phyloP scores from a whole-genome alignment of 2,888 invertebrate species.

The Leptinotarsa juncta region DNA sequence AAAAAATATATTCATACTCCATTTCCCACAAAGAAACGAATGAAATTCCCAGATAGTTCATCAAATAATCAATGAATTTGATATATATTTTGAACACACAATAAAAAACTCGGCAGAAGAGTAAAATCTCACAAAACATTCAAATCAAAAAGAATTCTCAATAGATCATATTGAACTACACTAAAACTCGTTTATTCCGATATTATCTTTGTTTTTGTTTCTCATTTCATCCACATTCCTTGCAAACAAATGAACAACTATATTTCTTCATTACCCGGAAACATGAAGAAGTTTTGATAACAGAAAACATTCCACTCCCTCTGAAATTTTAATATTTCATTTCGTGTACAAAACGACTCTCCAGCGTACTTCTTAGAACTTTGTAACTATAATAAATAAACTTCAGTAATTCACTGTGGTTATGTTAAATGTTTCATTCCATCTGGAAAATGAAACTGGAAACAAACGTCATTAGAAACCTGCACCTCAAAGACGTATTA shows the following conservation, averaged over 20 bases:
- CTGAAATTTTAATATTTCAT: conserved; percentile 5
- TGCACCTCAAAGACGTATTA: conserved; percentile 20
- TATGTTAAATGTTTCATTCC: conserved; percentile 26
- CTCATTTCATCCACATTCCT: neutral
- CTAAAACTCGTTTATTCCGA: neutral
- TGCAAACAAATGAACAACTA: neutral
- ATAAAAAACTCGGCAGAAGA: no score
- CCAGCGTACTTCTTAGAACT: conserved; percentile 20
- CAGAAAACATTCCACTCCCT: neutral
- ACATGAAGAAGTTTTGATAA: neutral
- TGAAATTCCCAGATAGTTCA: no score
- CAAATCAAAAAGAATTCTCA: no score
- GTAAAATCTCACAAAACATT: no score
- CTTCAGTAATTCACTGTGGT: conserved; percentile 34
- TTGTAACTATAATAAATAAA: conserved; percentile 39
- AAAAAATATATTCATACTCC: no score
- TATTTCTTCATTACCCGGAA: neutral
- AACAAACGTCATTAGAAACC: conserved; percentile 38
- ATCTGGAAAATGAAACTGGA: conserved; percentile 39
- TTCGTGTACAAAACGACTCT: neutral
- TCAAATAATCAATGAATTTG: no score
- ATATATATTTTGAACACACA: no score
- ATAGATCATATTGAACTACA: no score
- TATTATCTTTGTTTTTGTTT: neutral
- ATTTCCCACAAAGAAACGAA: no score